Evolutionary conservation across 2,888 invertebrate species (phyloP).

Genomic region (Polyploca ridens): DNA sequence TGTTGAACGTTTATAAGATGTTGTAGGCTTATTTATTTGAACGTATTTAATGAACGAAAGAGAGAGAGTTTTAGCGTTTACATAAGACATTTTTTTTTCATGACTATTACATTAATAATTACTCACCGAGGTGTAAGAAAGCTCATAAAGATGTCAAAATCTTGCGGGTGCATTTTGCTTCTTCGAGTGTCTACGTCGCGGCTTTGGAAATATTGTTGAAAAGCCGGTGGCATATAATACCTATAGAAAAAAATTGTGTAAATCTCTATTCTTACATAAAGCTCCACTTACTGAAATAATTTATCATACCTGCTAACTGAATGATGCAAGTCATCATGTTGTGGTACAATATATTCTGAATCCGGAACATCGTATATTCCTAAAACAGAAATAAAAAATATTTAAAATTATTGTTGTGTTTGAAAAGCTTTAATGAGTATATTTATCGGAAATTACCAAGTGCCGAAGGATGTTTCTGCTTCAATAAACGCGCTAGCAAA

Average conservation of each 20-base stretch:
- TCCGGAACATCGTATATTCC: conserved; percentile 45
- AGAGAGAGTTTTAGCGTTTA: neutral
- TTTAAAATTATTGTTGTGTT: conserved; percentile 14
- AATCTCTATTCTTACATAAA: too few species aligned
- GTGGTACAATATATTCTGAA: conserved; percentile 35
- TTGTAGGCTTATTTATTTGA: too few species aligned
- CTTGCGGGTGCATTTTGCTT: conserved; percentile 66
- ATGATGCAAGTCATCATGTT: conserved; percentile 31
- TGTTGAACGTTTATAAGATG: too few species aligned
- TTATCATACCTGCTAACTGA: conserved; percentile 42
- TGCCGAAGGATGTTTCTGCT: conserved; percentile 52
- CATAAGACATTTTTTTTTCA: too few species aligned
- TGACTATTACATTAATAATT: neutral
- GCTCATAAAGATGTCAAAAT: conserved; percentile 62
- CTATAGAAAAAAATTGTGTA: conserved; percentile 34
- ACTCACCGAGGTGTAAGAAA: conserved; percentile 60
- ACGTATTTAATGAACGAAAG: neutral
- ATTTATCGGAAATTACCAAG: conserved; percentile 46
- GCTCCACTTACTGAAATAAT: neutral
- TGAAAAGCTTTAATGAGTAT: conserved; percentile 11
- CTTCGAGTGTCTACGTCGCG: conserved; percentile 45
- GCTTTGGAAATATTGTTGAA: conserved; percentile 42
- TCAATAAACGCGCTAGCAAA: conserved; percentile 60
- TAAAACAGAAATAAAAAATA: conserved; percentile 27
- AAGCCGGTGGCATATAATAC: conserved; percentile 32